Evolutionary conservation across 2,797 vertebrate genomes (phyloP).

Genomic region (Sarcoramphus papa): DNA sequence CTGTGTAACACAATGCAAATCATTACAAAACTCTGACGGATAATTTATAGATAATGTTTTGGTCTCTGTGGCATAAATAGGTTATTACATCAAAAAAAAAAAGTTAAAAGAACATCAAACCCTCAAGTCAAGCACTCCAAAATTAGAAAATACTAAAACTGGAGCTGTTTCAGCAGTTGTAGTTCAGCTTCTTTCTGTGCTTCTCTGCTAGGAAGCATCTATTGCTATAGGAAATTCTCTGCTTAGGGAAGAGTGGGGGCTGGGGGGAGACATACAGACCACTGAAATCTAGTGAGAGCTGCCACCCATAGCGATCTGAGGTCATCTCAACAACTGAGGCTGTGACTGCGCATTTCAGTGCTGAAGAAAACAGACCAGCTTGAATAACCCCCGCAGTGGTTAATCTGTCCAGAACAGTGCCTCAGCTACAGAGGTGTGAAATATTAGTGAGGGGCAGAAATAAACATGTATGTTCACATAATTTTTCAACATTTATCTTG

Average conservation of each 20-base stretch:
- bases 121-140: not conserved
- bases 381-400: not conserved
- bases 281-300: not conserved
- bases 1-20: not conserved
- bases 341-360: not conserved
- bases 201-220: not conserved
- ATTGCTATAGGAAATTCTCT: not conserved
- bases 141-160: not conserved
- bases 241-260: not conserved
- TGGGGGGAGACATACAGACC: not conserved
- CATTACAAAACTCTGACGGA: not conserved
- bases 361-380: not conserved
- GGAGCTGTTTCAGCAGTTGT: not conserved
- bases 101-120: not conserved
- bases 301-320: not conserved
- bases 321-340: not conserved
- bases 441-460: not conserved
- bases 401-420: not conserved
- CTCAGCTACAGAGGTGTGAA: not conserved
- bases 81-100: not conserved
- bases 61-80: not conserved
- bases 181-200: not conserved
- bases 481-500: not conserved
- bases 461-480: not conserved
- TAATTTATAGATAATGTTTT: not conserved